Conservation (phyloP, 2,797 vertebrate species). For the Alosa sapidissima region DNA sequence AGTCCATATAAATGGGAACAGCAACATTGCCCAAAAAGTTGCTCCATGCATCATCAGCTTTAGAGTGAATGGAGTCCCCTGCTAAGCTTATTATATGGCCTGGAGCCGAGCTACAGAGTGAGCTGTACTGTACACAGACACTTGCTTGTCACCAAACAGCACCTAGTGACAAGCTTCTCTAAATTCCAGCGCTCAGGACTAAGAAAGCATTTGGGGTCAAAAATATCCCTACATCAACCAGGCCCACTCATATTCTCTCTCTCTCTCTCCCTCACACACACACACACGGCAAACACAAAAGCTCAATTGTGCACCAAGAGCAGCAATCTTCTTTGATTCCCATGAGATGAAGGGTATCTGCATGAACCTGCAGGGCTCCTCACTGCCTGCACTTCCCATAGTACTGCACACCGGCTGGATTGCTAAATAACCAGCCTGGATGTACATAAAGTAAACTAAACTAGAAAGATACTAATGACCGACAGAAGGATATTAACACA, state of each 20-base stretch:
- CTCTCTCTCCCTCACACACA: neutral
- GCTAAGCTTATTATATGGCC: neutral
- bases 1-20: no score
- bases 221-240: neutral
- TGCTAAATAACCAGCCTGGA: neutral
- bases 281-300: slow-evolving; percentile 57
- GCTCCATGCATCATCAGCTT: no score
- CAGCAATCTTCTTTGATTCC: slow-evolving; percentile 59
- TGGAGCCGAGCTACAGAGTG: neutral
- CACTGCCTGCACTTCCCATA: neutral
- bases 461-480: neutral
- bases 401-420: neutral
- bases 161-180: neutral
- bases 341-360: slow-evolving; percentile 53
- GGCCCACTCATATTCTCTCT: neutral
- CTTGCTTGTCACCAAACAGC: neutral
- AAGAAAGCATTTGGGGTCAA: neutral
- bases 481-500: neutral
- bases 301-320: slow-evolving; percentile 62
- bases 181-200: neutral
- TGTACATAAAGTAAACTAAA: neutral
- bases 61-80: neutral
- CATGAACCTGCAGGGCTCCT: slow-evolving; percentile 36
- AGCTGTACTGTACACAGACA: neutral
- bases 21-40: no score